These are phyloP conservation scores for Brachyalestes nurse DNA, from an alignment of 2,797 vertebrate genomes.

Conservation along the genomic window DNA sequence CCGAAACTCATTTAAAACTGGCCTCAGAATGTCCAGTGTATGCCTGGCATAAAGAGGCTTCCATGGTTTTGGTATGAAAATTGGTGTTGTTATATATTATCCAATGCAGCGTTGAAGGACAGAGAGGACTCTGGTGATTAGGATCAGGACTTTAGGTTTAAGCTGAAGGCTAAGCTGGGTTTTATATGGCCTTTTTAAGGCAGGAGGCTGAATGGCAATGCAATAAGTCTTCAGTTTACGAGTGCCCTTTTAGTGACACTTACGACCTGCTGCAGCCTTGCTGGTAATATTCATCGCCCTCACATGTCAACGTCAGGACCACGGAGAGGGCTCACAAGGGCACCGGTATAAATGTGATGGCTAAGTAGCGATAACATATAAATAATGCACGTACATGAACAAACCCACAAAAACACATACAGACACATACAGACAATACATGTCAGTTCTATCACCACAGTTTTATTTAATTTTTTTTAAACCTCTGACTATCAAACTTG, in stretches of 20 bases:
- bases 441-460: no score
- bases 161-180: constrained; percentile 1
- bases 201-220: background rate
- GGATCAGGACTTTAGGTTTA: constrained; percentile 1
- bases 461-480: no score
- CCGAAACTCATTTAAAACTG: background rate
- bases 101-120: background rate
- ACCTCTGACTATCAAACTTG: no score
- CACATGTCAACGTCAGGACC: constrained; percentile 14
- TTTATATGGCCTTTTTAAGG: constrained; percentile 17
- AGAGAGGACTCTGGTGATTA: background rate
- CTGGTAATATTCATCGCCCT: constrained; percentile 42
- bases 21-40: background rate
- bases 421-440: no score
- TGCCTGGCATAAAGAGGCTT: background rate
- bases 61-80: background rate
- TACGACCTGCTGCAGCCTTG: constrained; percentile 36
- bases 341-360: background rate
- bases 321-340: constrained; percentile 44
- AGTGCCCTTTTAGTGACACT: constrained; percentile 47
- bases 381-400: background rate
- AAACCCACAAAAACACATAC: background rate
- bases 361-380: background rate
- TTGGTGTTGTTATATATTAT: background rate
- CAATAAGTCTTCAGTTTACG: constrained; percentile 41